These are phyloP conservation scores for Petrocephalus microphthalmus DNA, from an alignment of 2,113 vertebrate genomes.

Conservation along the genomic window DNA sequence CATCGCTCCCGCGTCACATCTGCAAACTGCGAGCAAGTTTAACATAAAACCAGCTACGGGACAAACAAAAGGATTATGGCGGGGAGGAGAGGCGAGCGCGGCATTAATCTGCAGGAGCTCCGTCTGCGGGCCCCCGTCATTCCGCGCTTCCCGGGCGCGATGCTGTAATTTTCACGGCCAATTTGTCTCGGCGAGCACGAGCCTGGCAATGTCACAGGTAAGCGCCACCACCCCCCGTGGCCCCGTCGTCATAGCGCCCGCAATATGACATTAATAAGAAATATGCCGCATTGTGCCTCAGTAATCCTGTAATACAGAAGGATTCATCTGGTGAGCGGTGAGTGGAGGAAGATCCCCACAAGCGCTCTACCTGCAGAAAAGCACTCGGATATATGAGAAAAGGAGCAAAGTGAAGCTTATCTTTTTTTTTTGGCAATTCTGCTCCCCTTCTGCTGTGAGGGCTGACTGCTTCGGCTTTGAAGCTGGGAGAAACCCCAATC, in stretches of 20 bases:
- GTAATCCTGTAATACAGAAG: background rate
- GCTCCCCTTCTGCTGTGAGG: background rate
- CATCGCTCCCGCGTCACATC: background rate
- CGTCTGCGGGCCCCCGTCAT: background rate
- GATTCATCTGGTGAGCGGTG: background rate
- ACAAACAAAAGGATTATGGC: background rate
- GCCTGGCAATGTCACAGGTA: background rate
- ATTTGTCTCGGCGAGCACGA: background rate
- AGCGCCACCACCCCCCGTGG: background rate
- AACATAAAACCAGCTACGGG: background rate
- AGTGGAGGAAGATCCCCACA: background rate
- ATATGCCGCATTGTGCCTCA: background rate
- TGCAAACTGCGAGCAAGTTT: background rate
- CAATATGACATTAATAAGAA: slow-evolving; percentile 10
- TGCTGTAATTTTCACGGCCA: background rate
- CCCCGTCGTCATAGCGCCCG: background rate
- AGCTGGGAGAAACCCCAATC: background rate
- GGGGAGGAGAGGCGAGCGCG: background rate
- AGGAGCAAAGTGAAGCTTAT: background rate
- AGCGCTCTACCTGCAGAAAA: background rate
- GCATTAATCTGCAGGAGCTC: background rate
- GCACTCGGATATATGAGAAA: background rate
- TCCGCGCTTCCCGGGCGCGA: background rate
- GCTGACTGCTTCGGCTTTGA: background rate
- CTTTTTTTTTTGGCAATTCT: background rate